Base-by-base conservation (phyloP, 2,888 invertebrate genomes). In the Augochlorella aurata region DNA sequence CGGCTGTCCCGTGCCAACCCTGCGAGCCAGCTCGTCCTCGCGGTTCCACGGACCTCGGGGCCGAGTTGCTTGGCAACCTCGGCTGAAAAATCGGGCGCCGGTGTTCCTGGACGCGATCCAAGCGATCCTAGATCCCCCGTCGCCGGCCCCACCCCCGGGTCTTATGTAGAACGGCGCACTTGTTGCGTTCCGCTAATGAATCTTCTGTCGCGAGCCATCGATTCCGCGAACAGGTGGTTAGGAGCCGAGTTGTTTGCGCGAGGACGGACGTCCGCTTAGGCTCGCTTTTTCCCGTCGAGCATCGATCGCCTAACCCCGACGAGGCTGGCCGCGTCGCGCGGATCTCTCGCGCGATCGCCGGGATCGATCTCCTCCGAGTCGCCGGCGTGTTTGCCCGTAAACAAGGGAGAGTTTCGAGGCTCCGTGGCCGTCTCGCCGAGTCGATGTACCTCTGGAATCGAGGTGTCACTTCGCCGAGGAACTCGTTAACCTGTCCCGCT, bases 151-250 rank as follows among this genome's bases (percentile, higher is more conserved):
- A n/a, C 47, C 66, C 66, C n/a, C 29, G 67, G 18, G 66, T 76
- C 77, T 81, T 78, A 78, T 63, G 82, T 29, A 76, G 77, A 82
- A 75, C 73, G 52, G 24, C 18, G 44, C 81, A 83, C 83, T 82
- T 83, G 83, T 83, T 83, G 83, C 83, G 69, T 83, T 83, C 75
- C 72, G 18, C 83, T 78, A 82, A 83, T 73, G 83, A 83, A 82
- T 81, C 78, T 83, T 78, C 82, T 82, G 75, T 82, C 83, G 63
- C 65, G 75, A 61, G 73, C 47, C 74, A 82, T 78, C 78, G 83
- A 78, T 78, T 70, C 72, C 73, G 67, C 78, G 75, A 83, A 83
- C 83, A 83, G 83, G 83, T 83, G 83, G 83, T 83, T 83, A 83
- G 76, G 73, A 78, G 67, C 73, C 71, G 68, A 52, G 63, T 58